A percentile compares a stretch with the other conserved stretches of the same genome.
Conservation (phyloP, 2,113 vertebrate species). For the Campylomormyrus numenius region DNA sequence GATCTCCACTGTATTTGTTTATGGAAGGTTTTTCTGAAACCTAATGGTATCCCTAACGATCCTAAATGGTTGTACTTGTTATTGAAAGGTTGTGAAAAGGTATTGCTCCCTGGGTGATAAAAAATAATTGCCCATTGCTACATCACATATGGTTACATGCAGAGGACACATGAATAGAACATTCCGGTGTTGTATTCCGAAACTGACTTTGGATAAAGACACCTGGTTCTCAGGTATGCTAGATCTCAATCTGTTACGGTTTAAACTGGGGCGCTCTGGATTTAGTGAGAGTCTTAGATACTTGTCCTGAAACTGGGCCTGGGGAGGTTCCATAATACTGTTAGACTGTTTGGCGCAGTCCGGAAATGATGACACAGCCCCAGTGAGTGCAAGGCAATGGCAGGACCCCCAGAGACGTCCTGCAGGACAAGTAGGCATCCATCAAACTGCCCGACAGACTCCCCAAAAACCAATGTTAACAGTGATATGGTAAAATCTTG, state of each 20-base stretch:
- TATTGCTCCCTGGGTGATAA: background rate
- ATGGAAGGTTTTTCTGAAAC: background rate
- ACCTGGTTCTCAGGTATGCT: background rate
- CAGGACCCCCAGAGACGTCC: background rate
- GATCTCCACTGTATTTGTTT: too few relatives aligned
- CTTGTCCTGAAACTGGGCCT: background rate
- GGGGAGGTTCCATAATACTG: background rate
- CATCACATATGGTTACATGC: background rate
- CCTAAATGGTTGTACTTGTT: background rate
- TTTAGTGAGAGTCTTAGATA: background rate
- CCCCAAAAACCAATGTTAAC: conserved; percentile 11
- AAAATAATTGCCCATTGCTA: background rate
- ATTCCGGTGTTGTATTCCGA: background rate
- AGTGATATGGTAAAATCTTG: background rate
- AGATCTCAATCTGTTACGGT: background rate
- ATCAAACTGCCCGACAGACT: background rate
- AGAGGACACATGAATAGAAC: background rate
- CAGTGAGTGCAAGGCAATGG: background rate
- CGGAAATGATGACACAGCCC: background rate
- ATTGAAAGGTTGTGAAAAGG: background rate
- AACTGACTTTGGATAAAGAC: background rate
- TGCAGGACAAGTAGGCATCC: background rate
- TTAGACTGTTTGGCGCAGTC: background rate
- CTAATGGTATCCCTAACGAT: background rate
- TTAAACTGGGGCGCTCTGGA: background rate